These are phyloP conservation scores for Oreohelix idahoensis DNA, from an alignment of 1,140 invertebrate genomes.

Conservation along the genomic window DNA sequence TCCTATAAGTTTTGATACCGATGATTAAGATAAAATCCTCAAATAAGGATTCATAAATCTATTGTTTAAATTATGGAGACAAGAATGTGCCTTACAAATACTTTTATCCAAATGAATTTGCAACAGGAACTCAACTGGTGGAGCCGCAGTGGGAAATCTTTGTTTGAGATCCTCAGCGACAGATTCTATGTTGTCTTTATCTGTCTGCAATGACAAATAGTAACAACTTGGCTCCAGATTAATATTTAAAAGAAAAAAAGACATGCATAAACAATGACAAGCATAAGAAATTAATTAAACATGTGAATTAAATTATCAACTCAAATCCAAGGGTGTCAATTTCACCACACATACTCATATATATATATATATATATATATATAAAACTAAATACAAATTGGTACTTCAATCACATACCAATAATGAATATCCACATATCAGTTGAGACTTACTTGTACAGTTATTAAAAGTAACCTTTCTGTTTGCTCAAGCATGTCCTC, in stretches of 20 bases:
- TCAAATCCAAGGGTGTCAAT: no score
- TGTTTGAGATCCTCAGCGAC: slow-evolving; percentile 33
- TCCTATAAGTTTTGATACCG: no score
- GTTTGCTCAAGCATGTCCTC: neutral
- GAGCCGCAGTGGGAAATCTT: slow-evolving; percentile 42
- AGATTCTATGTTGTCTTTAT: slow-evolving; percentile 27
- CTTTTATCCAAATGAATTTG: slow-evolving; percentile 43
- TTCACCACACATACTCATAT: no score
- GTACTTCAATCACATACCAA: no score
- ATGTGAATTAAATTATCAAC: no score
- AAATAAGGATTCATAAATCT: no score
- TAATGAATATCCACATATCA: no score
- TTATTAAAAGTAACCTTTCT: slow-evolving; percentile 5
- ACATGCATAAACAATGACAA: no score
- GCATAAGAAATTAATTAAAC: no score
- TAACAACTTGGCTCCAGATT: neutral
- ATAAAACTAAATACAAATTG: no score
- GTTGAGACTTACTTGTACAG: neutral
- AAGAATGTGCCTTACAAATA: slow-evolving; percentile 30
- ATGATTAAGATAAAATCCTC: no score
- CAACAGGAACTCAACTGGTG: slow-evolving; percentile 46
- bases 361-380: no score
- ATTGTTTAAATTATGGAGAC: neutral
- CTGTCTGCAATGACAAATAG: slow-evolving; percentile 23
- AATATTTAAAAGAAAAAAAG: neutral